A percentile compares a stretch with the other conserved stretches of the same genome.
Conservation (phyloP, 2,888 invertebrate genomes). For the Lasioglossum marginatum region DNA sequence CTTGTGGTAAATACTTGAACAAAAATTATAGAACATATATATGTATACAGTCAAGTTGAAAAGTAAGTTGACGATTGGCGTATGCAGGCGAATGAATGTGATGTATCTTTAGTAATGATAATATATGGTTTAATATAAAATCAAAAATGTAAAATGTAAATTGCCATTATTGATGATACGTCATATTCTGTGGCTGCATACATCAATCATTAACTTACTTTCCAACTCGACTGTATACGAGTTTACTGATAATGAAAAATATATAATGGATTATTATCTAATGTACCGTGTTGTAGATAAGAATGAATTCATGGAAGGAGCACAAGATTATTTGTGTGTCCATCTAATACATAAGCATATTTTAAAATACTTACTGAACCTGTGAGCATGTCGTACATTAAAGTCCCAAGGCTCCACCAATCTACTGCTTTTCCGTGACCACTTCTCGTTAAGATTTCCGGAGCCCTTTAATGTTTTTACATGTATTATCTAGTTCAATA, state of each 20-base stretch:
- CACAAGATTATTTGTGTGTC: background rate
- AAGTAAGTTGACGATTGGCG: background rate
- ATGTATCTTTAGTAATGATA: background rate
- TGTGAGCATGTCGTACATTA: slow-evolving; percentile 99
- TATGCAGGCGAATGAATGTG: background rate
- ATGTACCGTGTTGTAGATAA: background rate
- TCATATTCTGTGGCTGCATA: no score
- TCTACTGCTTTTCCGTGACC: slow-evolving; percentile 99
- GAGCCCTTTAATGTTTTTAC: slow-evolving; percentile 91
- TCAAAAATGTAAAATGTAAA: no score
- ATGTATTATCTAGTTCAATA: slow-evolving; percentile 46
- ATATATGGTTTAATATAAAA: background rate
- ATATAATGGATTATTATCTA: background rate
- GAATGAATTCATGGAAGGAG: background rate
- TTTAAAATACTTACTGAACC: slow-evolving; percentile 90
- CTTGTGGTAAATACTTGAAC: background rate
- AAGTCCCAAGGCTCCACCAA: slow-evolving; percentile 99
- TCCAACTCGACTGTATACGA: background rate
- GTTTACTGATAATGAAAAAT: background rate
- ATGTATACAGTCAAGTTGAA: background rate
- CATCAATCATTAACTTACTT: background rate
- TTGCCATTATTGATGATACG: no score
- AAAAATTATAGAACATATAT: background rate
- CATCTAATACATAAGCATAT: background rate
- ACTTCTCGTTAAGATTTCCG: slow-evolving; percentile 97